Evolutionary conservation across 2,888 invertebrate genomes (phyloP).

Genomic region (Julus scanicus): DNA sequence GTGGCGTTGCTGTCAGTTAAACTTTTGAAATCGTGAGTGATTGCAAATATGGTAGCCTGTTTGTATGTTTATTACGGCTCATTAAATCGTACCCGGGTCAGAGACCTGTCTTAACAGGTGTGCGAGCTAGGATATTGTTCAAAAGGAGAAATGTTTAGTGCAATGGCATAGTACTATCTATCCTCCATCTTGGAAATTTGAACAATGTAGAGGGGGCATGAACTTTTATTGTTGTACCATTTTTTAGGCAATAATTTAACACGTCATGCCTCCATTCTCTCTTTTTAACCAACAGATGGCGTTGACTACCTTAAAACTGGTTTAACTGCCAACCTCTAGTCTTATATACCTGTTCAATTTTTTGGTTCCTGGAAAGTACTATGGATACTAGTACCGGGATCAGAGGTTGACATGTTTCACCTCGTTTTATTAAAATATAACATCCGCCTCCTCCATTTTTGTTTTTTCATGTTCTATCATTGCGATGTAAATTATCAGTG

Average conservation of each 20-base stretch:
- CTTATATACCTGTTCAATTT: too few relatives aligned
- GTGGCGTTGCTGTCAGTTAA: slow-evolving; percentile 31
- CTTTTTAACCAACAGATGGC: neutral
- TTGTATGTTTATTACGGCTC: slow-evolving; percentile 36
- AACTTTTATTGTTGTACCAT: neutral
- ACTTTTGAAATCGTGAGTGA: slow-evolving; percentile 3
- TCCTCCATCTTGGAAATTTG: slow-evolving; percentile 44
- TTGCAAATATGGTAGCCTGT: slow-evolving; percentile 34
- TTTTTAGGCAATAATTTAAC: neutral
- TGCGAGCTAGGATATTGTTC: slow-evolving; percentile 6
- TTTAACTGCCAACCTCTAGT: too few relatives aligned
- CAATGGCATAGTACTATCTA: neutral
- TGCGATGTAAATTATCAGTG: too few relatives aligned
- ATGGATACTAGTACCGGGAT: too few relatives aligned
- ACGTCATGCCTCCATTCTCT: neutral
- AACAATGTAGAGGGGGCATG: slow-evolving; percentile 23
- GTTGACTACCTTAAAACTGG: neutral
- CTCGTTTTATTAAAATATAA: too few relatives aligned
- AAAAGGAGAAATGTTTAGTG: neutral
- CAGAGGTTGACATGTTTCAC: too few relatives aligned
- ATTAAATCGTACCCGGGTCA: slow-evolving; percentile 31
- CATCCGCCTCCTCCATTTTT: too few relatives aligned
- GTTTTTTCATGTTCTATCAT: too few relatives aligned
- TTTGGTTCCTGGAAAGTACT: too few relatives aligned
- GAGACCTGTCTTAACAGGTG: slow-evolving; percentile 4